A percentile compares a stretch with the other conserved stretches of the same genome.
Evolutionary conservation across 2,113 vertebrate genomes (phyloP).

Genomic region (Candoia aspera): DNA sequence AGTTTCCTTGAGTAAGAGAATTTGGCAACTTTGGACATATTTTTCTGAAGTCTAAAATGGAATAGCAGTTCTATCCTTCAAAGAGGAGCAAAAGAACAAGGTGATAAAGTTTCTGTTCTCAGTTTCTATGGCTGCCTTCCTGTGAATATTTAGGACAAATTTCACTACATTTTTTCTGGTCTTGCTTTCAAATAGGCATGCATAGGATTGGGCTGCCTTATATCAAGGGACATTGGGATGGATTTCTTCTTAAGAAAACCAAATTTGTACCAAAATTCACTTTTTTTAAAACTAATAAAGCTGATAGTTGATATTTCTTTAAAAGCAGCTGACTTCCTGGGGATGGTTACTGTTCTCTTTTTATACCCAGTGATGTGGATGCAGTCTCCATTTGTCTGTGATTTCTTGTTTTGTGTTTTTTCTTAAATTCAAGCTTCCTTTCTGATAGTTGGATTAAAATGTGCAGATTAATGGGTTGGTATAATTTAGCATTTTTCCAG

Average conservation of each 20-base stretch:
- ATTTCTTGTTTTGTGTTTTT: background rate
- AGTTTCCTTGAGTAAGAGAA: background rate
- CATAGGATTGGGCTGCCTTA: background rate
- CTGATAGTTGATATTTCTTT: background rate
- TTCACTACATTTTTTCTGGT: background rate
- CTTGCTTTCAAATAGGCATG: background rate
- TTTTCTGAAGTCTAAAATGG: background rate
- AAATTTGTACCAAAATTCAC: background rate
- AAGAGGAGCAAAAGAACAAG: background rate
- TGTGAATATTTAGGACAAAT: background rate
- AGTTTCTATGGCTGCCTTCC: background rate
- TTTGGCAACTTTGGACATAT: background rate
- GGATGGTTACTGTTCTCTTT: background rate
- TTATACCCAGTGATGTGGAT: background rate
- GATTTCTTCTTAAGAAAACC: background rate
- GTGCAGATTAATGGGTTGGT: background rate
- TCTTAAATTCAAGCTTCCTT: background rate
- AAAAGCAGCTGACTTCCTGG: conserved; percentile 12
- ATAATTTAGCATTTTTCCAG: background rate
- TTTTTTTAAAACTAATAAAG: background rate
- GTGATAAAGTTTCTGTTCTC: too few species aligned
- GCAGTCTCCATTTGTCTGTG: background rate
- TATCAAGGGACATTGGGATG: background rate
- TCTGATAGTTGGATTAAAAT: background rate
- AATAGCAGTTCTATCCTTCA: background rate